These are phyloP conservation scores for Acholoe squamosa DNA, from an alignment of 2,888 invertebrate genomes.

Conservation along the genomic window DNA sequence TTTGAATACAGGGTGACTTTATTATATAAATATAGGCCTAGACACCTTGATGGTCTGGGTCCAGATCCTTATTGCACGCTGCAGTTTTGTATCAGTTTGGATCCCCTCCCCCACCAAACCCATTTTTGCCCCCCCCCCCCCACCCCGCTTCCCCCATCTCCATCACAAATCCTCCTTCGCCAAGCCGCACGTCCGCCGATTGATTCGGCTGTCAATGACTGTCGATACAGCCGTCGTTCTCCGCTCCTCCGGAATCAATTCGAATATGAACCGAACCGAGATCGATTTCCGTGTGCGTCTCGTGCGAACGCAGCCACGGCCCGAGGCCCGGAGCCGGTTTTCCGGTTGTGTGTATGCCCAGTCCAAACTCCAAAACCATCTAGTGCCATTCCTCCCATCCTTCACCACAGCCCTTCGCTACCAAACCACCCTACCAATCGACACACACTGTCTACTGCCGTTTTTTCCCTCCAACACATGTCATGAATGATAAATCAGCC, in stretches of 20 bases:
- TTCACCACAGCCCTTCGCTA: neutral
- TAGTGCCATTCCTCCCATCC: neutral
- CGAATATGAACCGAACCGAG: conserved; percentile 36
- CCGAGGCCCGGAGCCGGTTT: neutral
- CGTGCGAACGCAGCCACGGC: conserved; percentile 10
- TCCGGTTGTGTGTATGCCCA: conserved; percentile 24
- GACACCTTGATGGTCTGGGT: too few species aligned
- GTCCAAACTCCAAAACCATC: neutral
- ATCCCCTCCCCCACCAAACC: neutral
- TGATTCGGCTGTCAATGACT: conserved; percentile 37
- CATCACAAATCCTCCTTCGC: neutral
- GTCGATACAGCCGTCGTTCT: neutral
- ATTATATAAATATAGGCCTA: too few species aligned
- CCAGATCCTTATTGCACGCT: too few species aligned
- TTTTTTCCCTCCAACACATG: neutral
- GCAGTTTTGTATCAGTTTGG: too few species aligned
- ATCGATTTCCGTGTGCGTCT: conserved; percentile 7
- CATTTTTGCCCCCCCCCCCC: neutral
- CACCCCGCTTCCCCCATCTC: neutral
- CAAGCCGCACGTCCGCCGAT: neutral
- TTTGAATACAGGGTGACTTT: too few species aligned
- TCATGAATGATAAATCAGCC: conserved; percentile 35
- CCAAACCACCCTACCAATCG: neutral
- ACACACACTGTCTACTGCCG: neutral
- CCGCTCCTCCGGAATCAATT: conserved; percentile 16